phyloP scores from a whole-genome alignment of 2,797 vertebrate species.

The Anguilla obscura region DNA sequence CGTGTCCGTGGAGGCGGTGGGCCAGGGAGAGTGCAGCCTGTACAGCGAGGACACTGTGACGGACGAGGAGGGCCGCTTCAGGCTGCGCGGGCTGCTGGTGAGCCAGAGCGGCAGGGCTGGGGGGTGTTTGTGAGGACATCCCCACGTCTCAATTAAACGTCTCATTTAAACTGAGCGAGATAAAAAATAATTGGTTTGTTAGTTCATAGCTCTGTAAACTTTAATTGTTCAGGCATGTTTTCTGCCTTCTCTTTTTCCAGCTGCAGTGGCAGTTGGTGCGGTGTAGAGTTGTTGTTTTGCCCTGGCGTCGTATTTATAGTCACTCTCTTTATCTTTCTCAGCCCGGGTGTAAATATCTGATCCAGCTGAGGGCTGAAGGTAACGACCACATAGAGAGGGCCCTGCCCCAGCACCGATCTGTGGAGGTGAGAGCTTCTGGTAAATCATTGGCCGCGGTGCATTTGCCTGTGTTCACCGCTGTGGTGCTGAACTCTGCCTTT shows the following conservation, averaged over 20 bases:
- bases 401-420: conserved; percentile 83
- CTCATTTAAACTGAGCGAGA: conserved; percentile 12
- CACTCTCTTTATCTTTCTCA: conserved; percentile 43
- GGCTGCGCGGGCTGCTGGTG: conserved; percentile 91
- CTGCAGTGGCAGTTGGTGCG: background rate
- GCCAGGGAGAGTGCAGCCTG: conserved; percentile 86
- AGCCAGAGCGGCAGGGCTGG: conserved; percentile 49
- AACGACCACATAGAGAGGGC: conserved; percentile 96
- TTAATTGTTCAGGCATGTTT: background rate
- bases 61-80: conserved; percentile 91
- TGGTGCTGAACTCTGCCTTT: background rate
- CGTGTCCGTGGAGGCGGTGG: conserved; percentile 89
- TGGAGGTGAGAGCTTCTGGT: conserved; percentile 75
- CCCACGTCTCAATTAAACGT: background rate
- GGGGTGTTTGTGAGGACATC: background rate
- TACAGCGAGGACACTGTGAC: conserved; percentile 96
- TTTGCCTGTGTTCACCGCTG: background rate
- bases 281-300: background rate
- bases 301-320: background rate
- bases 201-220: background rate
- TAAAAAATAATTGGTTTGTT: conserved; percentile 19
- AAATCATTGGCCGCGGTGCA: background rate
- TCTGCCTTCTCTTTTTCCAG: background rate
- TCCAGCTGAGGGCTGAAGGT: conserved; percentile 91
- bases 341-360: conserved; percentile 88